Evolutionary conservation across 92 coral and sea anemone genomes (phyloP), one percentile per base, ranked within the genome.

Genomic region (Isaurus tuberculatus): DNA sequence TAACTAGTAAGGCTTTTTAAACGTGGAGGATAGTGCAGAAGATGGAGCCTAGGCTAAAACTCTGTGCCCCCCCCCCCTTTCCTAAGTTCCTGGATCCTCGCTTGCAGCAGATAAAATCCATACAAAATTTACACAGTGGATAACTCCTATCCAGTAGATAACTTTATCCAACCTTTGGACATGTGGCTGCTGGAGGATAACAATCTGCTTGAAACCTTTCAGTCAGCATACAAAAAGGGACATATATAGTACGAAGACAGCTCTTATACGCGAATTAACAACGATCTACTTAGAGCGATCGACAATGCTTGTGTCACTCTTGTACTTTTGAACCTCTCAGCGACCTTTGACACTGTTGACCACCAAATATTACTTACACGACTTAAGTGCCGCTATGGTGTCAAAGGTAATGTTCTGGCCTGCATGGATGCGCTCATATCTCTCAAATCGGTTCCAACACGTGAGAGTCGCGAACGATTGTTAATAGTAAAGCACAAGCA

Each of bases 381-480:
- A 79, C 83, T 58, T 57, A 79, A 79, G 34, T 79, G 70, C 33
- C 83, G 83, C 83, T 79, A 79, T 53, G 72, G 83, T 57, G 83
- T 79, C 72, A 79, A 58, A 31, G 83, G 84, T 71, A 16, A 51
- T 51, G 61, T n/a, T n/a, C 84, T 79, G 84, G 84, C 72, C 72
- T 79, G 84, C n/a, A n/a, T n/a, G n/a, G 84, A 79, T 79, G 72
- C 84, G 72, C 58, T 79, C 72, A 32, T 79, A 37, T 78, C 46
- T 78, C 70, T 78, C 55, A 78, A 78, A 78, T 78, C 70, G 83
- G 83, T 30, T 78, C 83, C 83, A 79, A 44, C 65, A 80, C 26
- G 74, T 80, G 60, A 80, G 80, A 34, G 58, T 80, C 73, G 84
- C 84, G 73, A 80, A 80, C 64, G 84, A 79, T 80, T 80, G 84